Percentiles rank a stretch among this genome's conserved stretches.
phyloP scores from a whole-genome alignment of 2,797 vertebrate genomes.

The Rhadinocentrus ornatus region DNA sequence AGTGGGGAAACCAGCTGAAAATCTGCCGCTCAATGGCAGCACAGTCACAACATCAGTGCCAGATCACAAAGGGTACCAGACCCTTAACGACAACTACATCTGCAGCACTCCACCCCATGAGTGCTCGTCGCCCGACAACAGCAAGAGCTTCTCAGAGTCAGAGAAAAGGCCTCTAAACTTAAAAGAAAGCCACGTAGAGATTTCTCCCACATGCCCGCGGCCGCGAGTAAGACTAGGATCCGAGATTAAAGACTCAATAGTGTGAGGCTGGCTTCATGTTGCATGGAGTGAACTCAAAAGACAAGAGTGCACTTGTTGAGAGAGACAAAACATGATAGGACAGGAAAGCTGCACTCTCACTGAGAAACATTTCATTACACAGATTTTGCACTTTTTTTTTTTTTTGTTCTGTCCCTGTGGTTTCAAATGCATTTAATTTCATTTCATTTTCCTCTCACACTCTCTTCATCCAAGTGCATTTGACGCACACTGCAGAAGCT shows the following conservation, averaged over 20 bases:
- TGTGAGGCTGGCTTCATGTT: constrained; percentile 80
- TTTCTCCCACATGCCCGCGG: constrained; percentile 88
- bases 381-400: constrained; percentile 79
- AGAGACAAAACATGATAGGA: constrained; percentile 45
- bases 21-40: constrained; percentile 89
- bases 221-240: constrained; percentile 96
- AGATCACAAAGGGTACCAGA: constrained; percentile 96
- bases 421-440: constrained; percentile 71
- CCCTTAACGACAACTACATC: constrained; percentile 91
- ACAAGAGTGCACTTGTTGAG: constrained; percentile 61
- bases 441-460: constrained; percentile 59
- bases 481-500: constrained; percentile 52
- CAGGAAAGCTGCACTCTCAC: constrained; percentile 52
- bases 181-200: constrained; percentile 91
- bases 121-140: constrained; percentile 82
- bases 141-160: constrained; percentile 87
- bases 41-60: constrained; percentile 76
- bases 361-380: constrained; percentile 69
- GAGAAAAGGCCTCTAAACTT: constrained; percentile 90
- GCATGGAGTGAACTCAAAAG: constrained; percentile 47
- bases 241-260: constrained; percentile 96
- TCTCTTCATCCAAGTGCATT: constrained; percentile 62
- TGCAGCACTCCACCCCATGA: constrained; percentile 87
- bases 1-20: constrained; percentile 84
- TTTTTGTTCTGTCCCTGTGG: constrained; percentile 65